Percentiles rank a stretch among this genome's conserved stretches.
These are phyloP conservation scores for Podargus strigoides DNA, from an alignment of 2,797 vertebrate species.

Conservation along the genomic window DNA sequence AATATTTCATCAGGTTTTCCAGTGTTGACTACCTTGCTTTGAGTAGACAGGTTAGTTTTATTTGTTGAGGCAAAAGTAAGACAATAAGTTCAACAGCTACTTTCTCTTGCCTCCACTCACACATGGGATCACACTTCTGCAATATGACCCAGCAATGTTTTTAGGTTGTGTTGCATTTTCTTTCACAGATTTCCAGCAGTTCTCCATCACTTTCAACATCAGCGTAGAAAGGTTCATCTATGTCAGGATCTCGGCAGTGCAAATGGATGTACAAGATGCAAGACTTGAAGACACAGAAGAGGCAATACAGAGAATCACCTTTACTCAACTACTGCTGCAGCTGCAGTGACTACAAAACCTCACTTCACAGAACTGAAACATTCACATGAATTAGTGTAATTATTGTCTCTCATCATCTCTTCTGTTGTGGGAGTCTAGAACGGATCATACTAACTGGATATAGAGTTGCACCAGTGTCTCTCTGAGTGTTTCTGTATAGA, in stretches of 20 bases:
- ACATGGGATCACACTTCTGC: not conserved
- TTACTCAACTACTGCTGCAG: not conserved
- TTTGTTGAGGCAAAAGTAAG: rapidly evolving
- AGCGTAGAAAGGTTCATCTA: not conserved
- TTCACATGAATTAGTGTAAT: not conserved
- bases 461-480: not conserved
- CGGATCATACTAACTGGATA: not conserved
- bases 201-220: not conserved
- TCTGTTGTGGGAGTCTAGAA: not conserved
- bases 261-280: not conserved
- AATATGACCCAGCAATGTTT: not conserved
- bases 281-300: not conserved
- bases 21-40: not conserved
- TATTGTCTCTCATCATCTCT: not conserved
- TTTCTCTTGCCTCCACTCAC: not conserved
- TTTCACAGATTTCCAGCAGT: not conserved
- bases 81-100: not conserved
- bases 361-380: not conserved
- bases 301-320: not conserved
- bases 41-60: not conserved
- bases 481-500: not conserved
- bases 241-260: not conserved
- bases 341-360: not conserved
- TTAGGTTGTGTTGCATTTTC: not conserved
- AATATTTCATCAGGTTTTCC: rapidly evolving